phyloP scores from a whole-genome alignment of 2,888 invertebrate genomes.

The Volucella zonaria region DNA sequence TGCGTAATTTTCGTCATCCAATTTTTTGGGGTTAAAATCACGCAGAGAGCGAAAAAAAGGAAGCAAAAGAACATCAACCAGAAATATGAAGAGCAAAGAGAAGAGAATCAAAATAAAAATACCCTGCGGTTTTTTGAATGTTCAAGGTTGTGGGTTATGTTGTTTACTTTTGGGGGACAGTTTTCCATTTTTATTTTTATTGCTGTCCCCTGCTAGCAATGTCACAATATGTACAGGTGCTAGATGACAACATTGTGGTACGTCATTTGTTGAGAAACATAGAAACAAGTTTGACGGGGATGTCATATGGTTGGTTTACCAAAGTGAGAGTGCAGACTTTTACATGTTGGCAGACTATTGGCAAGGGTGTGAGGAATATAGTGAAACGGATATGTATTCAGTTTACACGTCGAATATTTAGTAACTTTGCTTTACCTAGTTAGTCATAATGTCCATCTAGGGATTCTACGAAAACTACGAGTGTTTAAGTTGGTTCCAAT shows the following conservation, averaged over 20 bases:
- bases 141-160: constrained; percentile 65
- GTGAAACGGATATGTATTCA: too few species aligned
- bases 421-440: too few species aligned
- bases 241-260: constrained; percentile 59
- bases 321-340: too few species aligned
- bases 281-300: not conserved
- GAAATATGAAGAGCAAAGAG: not conserved
- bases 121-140: constrained; percentile 45
- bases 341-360: too few species aligned
- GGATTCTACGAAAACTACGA: too few species aligned
- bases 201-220: constrained; percentile 18
- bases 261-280: constrained; percentile 13
- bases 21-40: constrained; percentile 31
- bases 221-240: constrained; percentile 17
- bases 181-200: constrained; percentile 2
- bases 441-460: too few species aligned
- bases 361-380: too few species aligned
- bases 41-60: constrained; percentile 39
- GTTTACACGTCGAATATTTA: too few species aligned
- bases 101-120: constrained; percentile 6
- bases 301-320: too few species aligned
- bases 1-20: constrained; percentile 37
- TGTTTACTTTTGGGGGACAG: constrained; percentile 40
- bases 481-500: too few species aligned
- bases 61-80: not conserved